Base-by-base conservation (phyloP, 2,113 vertebrate genomes). In the Arothron firmamentum region DNA sequence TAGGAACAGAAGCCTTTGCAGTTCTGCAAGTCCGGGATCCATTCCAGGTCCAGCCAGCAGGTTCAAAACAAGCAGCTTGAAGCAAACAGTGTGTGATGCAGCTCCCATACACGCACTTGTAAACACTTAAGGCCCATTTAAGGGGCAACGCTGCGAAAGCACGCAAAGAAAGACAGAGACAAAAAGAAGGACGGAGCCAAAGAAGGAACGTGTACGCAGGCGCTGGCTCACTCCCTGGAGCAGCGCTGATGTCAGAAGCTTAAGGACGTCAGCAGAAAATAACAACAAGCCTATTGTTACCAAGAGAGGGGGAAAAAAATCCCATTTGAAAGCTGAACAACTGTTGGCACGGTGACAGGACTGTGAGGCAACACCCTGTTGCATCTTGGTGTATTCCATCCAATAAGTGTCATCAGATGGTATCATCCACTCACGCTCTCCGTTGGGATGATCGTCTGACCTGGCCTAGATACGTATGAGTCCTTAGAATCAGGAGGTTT, bases 181-280 rank as follows among this genome's bases (percentile, higher is more conserved):
- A 56, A 42, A 66, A 62, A 63, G 59, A 75, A 65, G 51, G 62
- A 51, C 56, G 45, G 50, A 51, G 82, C 86, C 87, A 88, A 72
- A 78, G 49, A 58, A 47, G 83, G 80, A 80, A 38, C 73, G 74
- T 56, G 62, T 67, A 68, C 85, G 88, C 84, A 88, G 84, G 86
- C 86, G 83, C 75, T 86, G 88, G 82, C 79, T 70, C 65, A 72
- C 80, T 77, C 70, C 73, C 81, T 81, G 78, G 78, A 84, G 80
- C 79, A 56, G 53, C 85, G 77, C 82, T 78, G 82, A 85, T 78
- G 82, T 80, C 74, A 86, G 80, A 65, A 70, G 77, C 74, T 55
- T 59, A 66, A 67, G 69, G 52, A 81, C 50, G 41, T 23, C 72
- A 23, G 25, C 25, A 28, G 25, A 50, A 62, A 68, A 59, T 70